Evolutionary conservation across 2,113 vertebrate species (phyloP).

Genomic region (Brevimyrus niger): DNA sequence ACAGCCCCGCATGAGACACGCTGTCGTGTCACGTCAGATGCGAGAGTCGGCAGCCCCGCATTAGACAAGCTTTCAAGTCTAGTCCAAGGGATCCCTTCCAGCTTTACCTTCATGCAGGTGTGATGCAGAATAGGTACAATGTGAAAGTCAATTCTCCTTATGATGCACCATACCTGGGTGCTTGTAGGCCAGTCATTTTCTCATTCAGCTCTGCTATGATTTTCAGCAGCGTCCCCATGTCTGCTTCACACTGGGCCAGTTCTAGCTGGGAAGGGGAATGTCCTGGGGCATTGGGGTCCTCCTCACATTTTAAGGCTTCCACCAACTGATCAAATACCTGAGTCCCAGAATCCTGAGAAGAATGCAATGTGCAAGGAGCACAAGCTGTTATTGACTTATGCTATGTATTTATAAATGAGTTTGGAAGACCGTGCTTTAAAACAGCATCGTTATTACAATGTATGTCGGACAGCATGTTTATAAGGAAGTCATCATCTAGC

Average conservation of each 20-base stretch:
- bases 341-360: neutral
- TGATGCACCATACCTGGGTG: slow-evolving; percentile 45
- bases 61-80: neutral
- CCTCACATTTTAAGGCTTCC: neutral
- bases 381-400: neutral
- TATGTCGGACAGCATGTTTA: neutral
- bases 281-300: slow-evolving; percentile 14
- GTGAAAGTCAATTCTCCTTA: neutral
- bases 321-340: neutral
- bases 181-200: slow-evolving; percentile 56
- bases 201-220: slow-evolving; percentile 51
- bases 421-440: neutral
- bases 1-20: too few relatives aligned
- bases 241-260: slow-evolving; percentile 52
- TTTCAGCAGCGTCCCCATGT: slow-evolving; percentile 45
- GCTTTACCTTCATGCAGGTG: neutral
- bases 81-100: neutral
- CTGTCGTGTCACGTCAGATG: too few relatives aligned
- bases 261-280: slow-evolving; percentile 53
- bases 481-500: neutral
- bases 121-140: neutral
- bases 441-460: neutral
- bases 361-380: neutral
- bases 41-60: neutral
- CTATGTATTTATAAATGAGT: neutral